Evolutionary conservation across 2,797 vertebrate genomes (phyloP).

Genomic region (Sebastolobus alascanus): DNA sequence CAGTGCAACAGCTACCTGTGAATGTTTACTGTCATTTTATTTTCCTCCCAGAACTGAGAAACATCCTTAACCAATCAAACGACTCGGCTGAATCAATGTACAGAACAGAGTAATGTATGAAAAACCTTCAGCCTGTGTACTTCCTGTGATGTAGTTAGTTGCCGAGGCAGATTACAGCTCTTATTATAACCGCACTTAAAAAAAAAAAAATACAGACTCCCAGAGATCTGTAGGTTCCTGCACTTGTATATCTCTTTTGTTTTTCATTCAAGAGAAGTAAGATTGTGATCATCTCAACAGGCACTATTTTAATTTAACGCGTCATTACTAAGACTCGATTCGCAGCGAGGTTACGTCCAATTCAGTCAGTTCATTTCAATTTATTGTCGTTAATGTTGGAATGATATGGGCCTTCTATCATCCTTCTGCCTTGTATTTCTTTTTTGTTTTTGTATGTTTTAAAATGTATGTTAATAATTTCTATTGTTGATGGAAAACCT

Average conservation of each 20-base stretch:
- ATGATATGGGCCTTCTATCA: conserved; percentile 65
- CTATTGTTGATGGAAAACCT: conserved; percentile 68
- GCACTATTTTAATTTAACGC: conserved; percentile 20
- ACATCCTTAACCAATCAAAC: background rate
- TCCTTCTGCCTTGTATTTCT: conserved; percentile 69
- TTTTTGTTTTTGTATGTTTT: conserved; percentile 77
- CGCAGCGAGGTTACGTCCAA: conserved; percentile 7
- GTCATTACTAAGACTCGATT: background rate
- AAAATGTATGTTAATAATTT: conserved; percentile 76
- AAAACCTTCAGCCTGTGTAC: conserved; percentile 56
- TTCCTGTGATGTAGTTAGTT: conserved; percentile 67
- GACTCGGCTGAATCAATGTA: background rate
- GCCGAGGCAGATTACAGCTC: conserved; percentile 51
- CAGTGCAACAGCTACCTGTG: background rate
- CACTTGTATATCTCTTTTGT: conserved; percentile 41
- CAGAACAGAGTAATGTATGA: conserved; percentile 21
- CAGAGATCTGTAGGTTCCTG: conserved; percentile 41
- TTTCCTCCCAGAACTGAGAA: background rate
- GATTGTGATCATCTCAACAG: conserved; percentile 58
- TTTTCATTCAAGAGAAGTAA: conserved; percentile 38
- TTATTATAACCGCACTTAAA: conserved; percentile 38
- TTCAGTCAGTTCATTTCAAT: conserved; percentile 29
- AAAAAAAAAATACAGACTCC: conserved; percentile 11
- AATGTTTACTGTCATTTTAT: background rate
- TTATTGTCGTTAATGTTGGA: conserved; percentile 59